Conservation (phyloP, 2,888 invertebrate genomes). For the Leptopilina myrica region DNA sequence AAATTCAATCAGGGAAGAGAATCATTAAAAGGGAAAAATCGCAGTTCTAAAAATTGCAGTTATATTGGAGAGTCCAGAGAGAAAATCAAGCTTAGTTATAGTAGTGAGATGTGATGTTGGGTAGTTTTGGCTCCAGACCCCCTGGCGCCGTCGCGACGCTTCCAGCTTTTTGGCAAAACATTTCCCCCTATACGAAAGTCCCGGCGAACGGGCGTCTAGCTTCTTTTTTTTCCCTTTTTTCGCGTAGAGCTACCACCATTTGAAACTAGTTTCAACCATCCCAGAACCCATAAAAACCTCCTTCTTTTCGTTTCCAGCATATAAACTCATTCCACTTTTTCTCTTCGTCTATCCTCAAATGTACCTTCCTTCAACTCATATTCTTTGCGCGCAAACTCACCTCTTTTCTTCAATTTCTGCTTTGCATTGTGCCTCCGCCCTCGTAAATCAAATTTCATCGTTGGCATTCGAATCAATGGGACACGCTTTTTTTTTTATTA, state of each 20-base stretch:
- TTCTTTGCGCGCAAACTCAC: not conserved
- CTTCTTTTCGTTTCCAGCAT: slow-evolving; percentile 50
- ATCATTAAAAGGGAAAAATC: not conserved
- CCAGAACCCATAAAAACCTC: slow-evolving; percentile 65
- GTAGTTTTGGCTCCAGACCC: slow-evolving; percentile 71
- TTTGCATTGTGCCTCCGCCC: slow-evolving; percentile 18
- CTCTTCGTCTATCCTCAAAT: not conserved
- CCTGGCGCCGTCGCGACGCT: slow-evolving; percentile 74
- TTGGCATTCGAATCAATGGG: not conserved
- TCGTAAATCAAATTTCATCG: not conserved
- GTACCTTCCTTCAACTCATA: too few species aligned
- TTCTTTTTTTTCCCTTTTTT: slow-evolving; percentile 58
- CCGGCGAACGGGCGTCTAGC: slow-evolving; percentile 62
- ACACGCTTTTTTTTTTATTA: not conserved
- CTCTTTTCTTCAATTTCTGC: slow-evolving; percentile 41
- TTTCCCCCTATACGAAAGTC: slow-evolving; percentile 62
- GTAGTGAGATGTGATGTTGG: slow-evolving; percentile 52
- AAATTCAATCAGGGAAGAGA: not conserved
- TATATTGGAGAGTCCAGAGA: not conserved
- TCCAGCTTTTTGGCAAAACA: slow-evolving; percentile 73
- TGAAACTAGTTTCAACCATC: slow-evolving; percentile 59
- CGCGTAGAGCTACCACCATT: slow-evolving; percentile 57
- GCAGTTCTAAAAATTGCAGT: not conserved
- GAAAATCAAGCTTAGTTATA: slow-evolving; percentile 12
- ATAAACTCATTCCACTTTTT: slow-evolving; percentile 30